Evolutionary conservation across 2,113 vertebrate species (phyloP).

Genomic region (Glareola pratincola): DNA sequence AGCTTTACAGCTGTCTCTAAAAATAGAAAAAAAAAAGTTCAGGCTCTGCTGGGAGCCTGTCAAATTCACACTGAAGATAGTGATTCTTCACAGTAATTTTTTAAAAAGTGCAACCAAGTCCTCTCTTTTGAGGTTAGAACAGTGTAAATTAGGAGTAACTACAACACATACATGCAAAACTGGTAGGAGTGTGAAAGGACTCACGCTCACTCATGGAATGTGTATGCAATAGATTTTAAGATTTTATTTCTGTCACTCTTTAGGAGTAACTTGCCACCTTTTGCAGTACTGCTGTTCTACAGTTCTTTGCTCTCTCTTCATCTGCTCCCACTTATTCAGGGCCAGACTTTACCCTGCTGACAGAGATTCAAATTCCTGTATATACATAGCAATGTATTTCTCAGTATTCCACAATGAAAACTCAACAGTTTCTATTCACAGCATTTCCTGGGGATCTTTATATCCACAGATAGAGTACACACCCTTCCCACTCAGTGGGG

Average conservation of each 20-base stretch:
- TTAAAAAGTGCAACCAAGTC: not conserved
- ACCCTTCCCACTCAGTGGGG: not conserved
- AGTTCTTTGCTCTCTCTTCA: not conserved
- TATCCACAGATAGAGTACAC: not conserved
- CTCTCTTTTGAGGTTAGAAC: not conserved
- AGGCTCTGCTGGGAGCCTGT: not conserved
- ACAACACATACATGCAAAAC: not conserved
- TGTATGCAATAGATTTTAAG: not conserved
- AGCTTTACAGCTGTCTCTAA: slow-evolving; percentile 47
- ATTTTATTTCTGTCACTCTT: not conserved
- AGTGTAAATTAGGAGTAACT: not conserved
- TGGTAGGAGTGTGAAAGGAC: not conserved
- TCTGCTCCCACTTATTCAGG: not conserved
- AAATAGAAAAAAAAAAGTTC: not conserved
- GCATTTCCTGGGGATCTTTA: not conserved
- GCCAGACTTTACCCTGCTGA: not conserved
- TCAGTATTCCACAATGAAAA: not conserved
- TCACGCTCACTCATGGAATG: fast-evolving
- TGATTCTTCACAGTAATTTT: not conserved
- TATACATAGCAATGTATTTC: not conserved
- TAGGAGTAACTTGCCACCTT: not conserved
- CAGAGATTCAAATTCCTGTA: not conserved
- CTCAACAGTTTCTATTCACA: not conserved
- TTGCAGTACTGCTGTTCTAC: not conserved
- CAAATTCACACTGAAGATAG: not conserved